A percentile compares a stretch with the other conserved stretches of the same genome.
These are phyloP conservation scores for Cataglyphis livida DNA, from an alignment of 2,888 invertebrate species.

Conservation along the genomic window DNA sequence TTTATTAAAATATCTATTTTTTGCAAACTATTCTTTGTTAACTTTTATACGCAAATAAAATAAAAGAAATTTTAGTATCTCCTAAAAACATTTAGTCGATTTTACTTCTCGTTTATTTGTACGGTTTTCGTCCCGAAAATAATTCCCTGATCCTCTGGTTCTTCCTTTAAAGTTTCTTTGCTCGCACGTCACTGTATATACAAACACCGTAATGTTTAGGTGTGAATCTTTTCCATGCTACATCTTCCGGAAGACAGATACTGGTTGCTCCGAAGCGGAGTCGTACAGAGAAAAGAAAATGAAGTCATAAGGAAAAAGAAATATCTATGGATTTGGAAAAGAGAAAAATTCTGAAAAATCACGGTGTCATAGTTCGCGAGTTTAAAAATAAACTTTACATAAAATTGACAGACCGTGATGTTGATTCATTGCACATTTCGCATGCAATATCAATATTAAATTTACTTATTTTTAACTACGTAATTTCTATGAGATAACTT, in stretches of 20 bases:
- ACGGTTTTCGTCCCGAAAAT: not conserved
- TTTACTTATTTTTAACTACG: not conserved
- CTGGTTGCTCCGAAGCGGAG: constrained; percentile 24
- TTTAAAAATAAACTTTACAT: not conserved
- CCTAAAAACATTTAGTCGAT: not conserved
- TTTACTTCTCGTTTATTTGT: constrained; percentile 15
- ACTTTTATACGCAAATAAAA: not conserved
- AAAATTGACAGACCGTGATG: not conserved
- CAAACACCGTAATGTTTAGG: constrained; percentile 59
- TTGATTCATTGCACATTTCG: not conserved
- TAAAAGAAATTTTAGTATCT: not conserved
- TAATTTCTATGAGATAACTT: not conserved
- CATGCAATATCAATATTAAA: not conserved
- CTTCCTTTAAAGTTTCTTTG: constrained; percentile 32
- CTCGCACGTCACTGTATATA: constrained; percentile 40
- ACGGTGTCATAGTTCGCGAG: not conserved
- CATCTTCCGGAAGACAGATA: constrained; percentile 37
- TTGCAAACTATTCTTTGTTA: not conserved
- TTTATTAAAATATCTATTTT: not conserved
- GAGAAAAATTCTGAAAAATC: constrained; percentile 44
- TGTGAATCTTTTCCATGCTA: constrained; percentile 50
- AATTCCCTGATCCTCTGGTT: not conserved
- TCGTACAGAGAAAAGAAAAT: constrained; percentile 32
- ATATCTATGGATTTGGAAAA: constrained; percentile 26
- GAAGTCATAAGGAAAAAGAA: not conserved